Base-by-base conservation (phyloP, 2,888 invertebrate genomes). In the Dryobotodes eremita region DNA sequence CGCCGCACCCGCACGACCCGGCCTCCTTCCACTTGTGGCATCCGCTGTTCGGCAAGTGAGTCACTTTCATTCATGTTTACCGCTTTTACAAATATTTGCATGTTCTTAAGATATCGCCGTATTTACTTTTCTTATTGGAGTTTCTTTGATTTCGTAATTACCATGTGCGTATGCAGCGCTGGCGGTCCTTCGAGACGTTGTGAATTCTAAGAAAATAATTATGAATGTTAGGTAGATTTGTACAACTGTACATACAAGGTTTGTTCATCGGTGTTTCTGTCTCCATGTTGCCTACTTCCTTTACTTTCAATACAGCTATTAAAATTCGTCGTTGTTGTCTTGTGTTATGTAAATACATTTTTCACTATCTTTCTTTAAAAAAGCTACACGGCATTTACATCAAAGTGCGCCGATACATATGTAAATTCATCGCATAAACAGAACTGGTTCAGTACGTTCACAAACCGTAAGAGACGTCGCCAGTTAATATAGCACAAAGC, bases 11-110 rank as follows among this genome's bases (percentile, higher is more conserved):
- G 26, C 95, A 95, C 90, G 96, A 96, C 88, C 97, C 97, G 83
- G 97, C 97, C 70, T 97, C 98, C 89, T 97, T 98, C 90, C 98
- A 98, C 86, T 96, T 98, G 72, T 98, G 98, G 98, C 98, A 98
- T 96, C 98, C 98, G 75, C 97, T 98, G 71, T 98, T 98, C 94
- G 98, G 98, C 97, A 98, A 98, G 98, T 98, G 97, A 98, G 97
- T 89, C 85, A 74, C 82, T 81, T 79, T 83, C 71, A 73, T 77
- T 80, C 55, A 72, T 80, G 71, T 87, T 86, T 79, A 77, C 75
- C 77, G 83, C 86, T 80, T 57, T 82, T 77, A 75, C 69, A 71
- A 87, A 86, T 87, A 89, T 89, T 83, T 86, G 82, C 77, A 69
- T 65, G 71, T 77, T 79, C 74, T 55, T 79, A 85, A 79, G 78